Conservation (phyloP, 2,797 vertebrate genomes). For the Bovichtus variegatus region DNA sequence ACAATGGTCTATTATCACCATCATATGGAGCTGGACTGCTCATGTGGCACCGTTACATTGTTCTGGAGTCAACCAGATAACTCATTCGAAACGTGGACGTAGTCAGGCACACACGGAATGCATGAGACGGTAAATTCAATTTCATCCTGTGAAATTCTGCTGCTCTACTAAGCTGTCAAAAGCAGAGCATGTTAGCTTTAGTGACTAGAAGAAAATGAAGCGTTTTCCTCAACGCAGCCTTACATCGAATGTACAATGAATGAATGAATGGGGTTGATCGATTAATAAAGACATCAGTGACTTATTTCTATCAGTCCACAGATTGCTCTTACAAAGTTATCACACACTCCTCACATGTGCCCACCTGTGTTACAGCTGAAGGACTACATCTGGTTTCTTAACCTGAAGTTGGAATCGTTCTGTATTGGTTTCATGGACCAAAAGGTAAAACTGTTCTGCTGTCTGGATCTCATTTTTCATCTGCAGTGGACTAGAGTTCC, state of each 20-base stretch:
- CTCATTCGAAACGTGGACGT: constrained; percentile 53
- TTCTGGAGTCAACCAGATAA: constrained; percentile 68
- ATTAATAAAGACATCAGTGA: no score
- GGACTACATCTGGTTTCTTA: constrained; percentile 55
- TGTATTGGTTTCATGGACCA: constrained; percentile 42
- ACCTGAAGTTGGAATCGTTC: constrained; percentile 38
- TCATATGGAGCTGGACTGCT: constrained; percentile 48
- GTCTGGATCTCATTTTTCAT: constrained; percentile 63
- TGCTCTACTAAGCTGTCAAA: constrained; percentile 31
- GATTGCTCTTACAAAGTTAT: constrained; percentile 33
- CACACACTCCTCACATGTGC: constrained; percentile 29
- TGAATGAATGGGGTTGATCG: no score
- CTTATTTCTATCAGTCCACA: constrained; percentile 25
- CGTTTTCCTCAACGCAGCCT: background rate
- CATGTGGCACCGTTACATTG: constrained; percentile 39
- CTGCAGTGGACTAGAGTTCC: background rate
- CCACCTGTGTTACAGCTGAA: constrained; percentile 57
- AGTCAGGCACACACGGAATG: constrained; percentile 66
- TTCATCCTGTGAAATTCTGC: constrained; percentile 53
- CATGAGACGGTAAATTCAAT: constrained; percentile 59
- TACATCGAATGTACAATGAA: background rate
- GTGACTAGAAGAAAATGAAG: constrained; percentile 7
- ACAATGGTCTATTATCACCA: constrained; percentile 60
- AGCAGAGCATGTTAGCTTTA: background rate
- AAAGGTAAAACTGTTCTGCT: constrained; percentile 52